These are phyloP conservation scores for Petrolisthes cinctipes DNA, from an alignment of 2,888 invertebrate genomes.

Conservation along the genomic window DNA sequence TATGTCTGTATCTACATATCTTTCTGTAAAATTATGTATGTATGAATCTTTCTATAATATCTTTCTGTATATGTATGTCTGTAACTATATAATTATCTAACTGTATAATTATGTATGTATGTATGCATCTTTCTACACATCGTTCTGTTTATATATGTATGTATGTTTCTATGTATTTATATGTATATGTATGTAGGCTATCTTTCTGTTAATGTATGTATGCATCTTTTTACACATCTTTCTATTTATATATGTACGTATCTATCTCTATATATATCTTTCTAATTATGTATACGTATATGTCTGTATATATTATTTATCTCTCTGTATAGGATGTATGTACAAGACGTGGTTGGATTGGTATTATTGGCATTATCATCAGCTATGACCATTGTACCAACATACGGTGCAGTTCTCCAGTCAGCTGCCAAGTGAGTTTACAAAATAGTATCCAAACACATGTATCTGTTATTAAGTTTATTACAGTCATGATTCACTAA, in stretches of 20 bases:
- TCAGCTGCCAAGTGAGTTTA: constrained; percentile 23
- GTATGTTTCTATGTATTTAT: constrained; percentile 18
- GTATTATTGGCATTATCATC: constrained; percentile 35
- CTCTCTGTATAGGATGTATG: constrained; percentile 27
- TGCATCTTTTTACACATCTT: not conserved
- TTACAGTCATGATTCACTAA: not conserved
- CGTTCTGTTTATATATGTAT: not conserved
- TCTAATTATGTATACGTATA: too few relatives aligned
- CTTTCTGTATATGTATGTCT: too few relatives aligned
- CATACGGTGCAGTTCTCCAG: constrained; percentile 21
- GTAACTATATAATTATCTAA: too few relatives aligned
- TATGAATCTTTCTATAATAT: not conserved
- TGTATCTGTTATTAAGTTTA: not conserved
- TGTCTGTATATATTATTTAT: too few relatives aligned
- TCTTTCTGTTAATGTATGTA: too few relatives aligned
- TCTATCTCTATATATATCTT: too few relatives aligned
- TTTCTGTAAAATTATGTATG: not conserved
- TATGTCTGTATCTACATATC: too few relatives aligned
- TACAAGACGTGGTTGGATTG: constrained; percentile 33
- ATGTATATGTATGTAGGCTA: constrained; percentile 4
- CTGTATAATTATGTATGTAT: constrained; percentile 7
- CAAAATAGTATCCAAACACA: not conserved
- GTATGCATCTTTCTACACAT: constrained; percentile 19
- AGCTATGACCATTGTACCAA: constrained; percentile 46
- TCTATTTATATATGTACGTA: too few relatives aligned